phyloP scores from a whole-genome alignment of 2,888 invertebrate species.

The Macaria liturata region DNA sequence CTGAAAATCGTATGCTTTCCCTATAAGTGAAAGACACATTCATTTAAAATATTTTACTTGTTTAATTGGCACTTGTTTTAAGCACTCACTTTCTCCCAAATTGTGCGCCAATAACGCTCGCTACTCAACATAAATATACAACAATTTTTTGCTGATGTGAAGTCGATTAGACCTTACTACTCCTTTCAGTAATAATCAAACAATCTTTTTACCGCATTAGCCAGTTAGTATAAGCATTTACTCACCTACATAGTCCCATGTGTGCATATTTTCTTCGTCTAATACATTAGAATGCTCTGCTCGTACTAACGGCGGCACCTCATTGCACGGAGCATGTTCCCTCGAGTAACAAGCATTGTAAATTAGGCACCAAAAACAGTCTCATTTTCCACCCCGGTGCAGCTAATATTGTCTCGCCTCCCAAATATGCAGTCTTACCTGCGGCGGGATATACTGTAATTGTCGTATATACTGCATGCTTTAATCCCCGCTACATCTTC shows the following conservation, averaged over 20 bases:
- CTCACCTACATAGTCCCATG: conserved; percentile 48
- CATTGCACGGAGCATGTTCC: conserved; percentile 58
- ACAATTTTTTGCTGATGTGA: too few relatives aligned
- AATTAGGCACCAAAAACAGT: conserved; percentile 78
- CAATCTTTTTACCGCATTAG: conserved; percentile 3
- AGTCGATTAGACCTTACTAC: too few relatives aligned
- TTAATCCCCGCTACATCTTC: conserved; percentile 79
- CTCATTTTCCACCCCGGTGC: conserved; percentile 84
- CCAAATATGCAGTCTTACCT: conserved; percentile 79
- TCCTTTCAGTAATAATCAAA: too few relatives aligned
- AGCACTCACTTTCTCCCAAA: too few relatives aligned
- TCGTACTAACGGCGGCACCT: conserved; percentile 50
- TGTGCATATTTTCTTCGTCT: conserved; percentile 60
- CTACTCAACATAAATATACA: too few relatives aligned
- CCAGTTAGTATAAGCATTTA: conserved; percentile 39
- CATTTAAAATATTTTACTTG: too few relatives aligned
- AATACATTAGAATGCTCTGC: conserved; percentile 61
- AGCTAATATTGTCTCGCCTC: conserved; percentile 79
- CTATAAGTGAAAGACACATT: too few relatives aligned
- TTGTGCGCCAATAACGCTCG: too few relatives aligned
- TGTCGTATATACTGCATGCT: conserved; percentile 77
- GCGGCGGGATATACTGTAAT: conserved; percentile 75
- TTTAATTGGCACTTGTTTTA: too few relatives aligned
- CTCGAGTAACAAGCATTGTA: conserved; percentile 71
- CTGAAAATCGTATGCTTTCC: too few relatives aligned